Percentiles rank a stretch among this genome's conserved stretches.
Conservation (phyloP, 2,113 vertebrate genomes). For the Myodes glareolus region DNA sequence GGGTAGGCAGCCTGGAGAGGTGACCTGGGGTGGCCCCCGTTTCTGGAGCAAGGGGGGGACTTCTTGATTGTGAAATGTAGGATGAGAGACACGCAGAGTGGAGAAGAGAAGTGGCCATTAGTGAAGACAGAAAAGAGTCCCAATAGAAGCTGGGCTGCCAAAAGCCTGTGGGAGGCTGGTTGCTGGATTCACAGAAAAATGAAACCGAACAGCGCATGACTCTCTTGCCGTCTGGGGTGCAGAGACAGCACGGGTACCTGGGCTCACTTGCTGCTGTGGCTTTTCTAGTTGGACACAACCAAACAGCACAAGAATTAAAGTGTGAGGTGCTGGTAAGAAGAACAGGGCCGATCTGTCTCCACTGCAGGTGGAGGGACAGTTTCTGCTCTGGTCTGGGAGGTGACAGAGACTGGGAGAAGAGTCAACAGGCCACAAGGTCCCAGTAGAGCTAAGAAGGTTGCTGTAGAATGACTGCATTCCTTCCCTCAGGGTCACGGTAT, state of each 20-base stretch:
- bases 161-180: background rate
- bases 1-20: background rate
- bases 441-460: background rate
- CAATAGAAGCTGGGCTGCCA: background rate
- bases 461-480: background rate
- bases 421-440: background rate
- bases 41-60: background rate
- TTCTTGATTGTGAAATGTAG: background rate
- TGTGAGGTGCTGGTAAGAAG: background rate
- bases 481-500: background rate
- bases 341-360: background rate
- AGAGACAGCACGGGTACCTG: background rate
- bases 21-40: background rate
- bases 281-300: background rate
- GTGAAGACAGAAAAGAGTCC: background rate
- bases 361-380: background rate
- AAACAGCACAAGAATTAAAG: background rate
- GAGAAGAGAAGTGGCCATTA: background rate
- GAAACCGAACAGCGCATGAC: fast-evolving
- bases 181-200: background rate
- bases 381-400: background rate
- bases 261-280: background rate
- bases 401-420: background rate
- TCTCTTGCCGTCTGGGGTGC: background rate
- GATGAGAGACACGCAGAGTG: background rate